Conservation (phyloP, 2,888 invertebrate species). For the Rotaria socialis region DNA sequence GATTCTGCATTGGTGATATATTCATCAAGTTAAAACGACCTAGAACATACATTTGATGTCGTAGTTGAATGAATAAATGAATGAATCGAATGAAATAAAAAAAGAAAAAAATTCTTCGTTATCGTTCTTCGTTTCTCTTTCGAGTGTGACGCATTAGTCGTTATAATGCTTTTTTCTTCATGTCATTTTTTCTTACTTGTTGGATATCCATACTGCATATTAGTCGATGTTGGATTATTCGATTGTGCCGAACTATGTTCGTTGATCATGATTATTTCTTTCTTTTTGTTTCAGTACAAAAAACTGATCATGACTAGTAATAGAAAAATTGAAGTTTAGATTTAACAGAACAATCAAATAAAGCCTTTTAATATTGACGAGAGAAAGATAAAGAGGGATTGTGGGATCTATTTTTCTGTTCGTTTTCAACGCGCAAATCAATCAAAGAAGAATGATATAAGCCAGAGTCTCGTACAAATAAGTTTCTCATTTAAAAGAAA, state of each 20-base stretch:
- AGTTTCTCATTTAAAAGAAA: too few relatives aligned
- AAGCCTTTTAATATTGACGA: too few relatives aligned
- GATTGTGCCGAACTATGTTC: background rate
- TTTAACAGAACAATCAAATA: too few relatives aligned
- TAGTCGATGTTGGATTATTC: background rate
- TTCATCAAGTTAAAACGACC: background rate
- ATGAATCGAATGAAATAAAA: too few relatives aligned
- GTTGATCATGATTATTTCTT: background rate
- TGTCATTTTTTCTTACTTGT: background rate
- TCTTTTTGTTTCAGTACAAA: background rate
- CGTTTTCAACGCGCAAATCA: too few relatives aligned
- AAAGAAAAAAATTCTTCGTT: too few relatives aligned
- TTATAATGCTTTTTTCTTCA: too few relatives aligned
- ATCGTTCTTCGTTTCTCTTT: background rate
- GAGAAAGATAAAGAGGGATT: too few relatives aligned
- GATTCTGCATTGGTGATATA: background rate
- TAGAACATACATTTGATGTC: background rate
- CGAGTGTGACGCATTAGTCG: background rate
- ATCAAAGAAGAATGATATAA: too few relatives aligned
- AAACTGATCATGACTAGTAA: background rate
- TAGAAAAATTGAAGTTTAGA: background rate
- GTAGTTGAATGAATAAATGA: too few relatives aligned
- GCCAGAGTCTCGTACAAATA: too few relatives aligned
- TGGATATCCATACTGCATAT: background rate
- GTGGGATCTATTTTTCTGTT: too few relatives aligned